Conservation (phyloP, 2,888 invertebrate species). For the Hemaris fuciformis region DNA sequence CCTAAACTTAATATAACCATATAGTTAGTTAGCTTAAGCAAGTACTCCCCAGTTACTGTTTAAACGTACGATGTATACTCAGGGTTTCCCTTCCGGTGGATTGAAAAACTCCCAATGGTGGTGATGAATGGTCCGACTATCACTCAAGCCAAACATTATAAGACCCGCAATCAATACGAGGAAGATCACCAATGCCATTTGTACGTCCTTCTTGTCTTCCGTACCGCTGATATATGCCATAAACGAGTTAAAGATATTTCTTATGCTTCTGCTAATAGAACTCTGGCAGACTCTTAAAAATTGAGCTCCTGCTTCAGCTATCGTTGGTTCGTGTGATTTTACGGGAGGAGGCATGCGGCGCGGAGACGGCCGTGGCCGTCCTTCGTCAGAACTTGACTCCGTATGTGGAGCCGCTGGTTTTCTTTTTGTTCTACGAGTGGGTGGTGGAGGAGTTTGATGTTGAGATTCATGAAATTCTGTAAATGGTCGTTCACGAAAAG, state of each 20-base stretch:
- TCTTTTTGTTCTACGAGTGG: constrained; percentile 73
- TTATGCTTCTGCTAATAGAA: constrained; percentile 83
- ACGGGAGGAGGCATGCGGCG: constrained; percentile 60
- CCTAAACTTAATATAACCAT: background rate
- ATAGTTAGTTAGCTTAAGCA: background rate
- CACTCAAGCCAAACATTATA: constrained; percentile 87
- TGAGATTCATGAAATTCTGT: constrained; percentile 62
- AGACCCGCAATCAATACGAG: constrained; percentile 89
- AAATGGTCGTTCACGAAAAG: constrained; percentile 56
- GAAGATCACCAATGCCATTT: constrained; percentile 89
- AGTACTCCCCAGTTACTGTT: background rate
- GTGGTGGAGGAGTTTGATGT: constrained; percentile 64
- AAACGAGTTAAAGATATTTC: constrained; percentile 85
- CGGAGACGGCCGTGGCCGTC: constrained; percentile 65
- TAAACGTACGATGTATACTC: constrained; percentile 22
- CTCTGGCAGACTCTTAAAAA: constrained; percentile 86
- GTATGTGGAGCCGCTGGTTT: constrained; percentile 62
- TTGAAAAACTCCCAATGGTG: constrained; percentile 95
- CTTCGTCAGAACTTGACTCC: constrained; percentile 79
- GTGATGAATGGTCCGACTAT: constrained; percentile 87
- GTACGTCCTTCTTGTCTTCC: constrained; percentile 87
- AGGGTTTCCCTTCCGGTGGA: constrained; percentile 85
- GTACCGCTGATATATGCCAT: constrained; percentile 83
- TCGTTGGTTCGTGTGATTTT: constrained; percentile 82
- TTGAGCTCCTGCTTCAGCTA: constrained; percentile 86